Conservation (phyloP, 2,113 vertebrate species). For the Muntiacus muntjak region DNA sequence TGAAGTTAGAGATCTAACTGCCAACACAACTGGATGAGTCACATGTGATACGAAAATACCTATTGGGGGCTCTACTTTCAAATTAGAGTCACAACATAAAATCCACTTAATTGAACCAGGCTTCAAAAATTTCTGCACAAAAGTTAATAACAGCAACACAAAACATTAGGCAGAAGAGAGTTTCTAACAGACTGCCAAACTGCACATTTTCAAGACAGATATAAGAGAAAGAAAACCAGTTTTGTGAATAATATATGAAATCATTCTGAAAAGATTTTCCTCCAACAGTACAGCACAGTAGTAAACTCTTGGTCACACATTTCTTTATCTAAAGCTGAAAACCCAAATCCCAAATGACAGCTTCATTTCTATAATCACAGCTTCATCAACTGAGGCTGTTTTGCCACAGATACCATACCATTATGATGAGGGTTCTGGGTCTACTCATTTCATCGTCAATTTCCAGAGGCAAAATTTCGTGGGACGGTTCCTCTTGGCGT, state of each 20-base stretch:
- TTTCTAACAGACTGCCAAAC: background rate
- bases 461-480: slow-evolving; percentile 90
- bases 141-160: background rate
- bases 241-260: slow-evolving; percentile 3
- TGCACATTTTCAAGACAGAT: slow-evolving; percentile 1
- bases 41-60: background rate
- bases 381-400: background rate
- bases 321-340: background rate
- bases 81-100: slow-evolving; percentile 65
- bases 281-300: slow-evolving; percentile 9
- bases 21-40: background rate
- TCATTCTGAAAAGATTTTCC: slow-evolving; percentile 28
- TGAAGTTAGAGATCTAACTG: background rate
- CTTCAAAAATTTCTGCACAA: background rate
- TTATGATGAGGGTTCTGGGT: slow-evolving; percentile 92
- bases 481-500: slow-evolving; percentile 88
- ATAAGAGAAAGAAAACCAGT: slow-evolving; percentile 44
- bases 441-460: slow-evolving; percentile 88
- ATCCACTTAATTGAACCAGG: background rate
- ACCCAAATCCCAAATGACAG: background rate
- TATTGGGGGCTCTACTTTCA: background rate
- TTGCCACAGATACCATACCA: slow-evolving; percentile 85
- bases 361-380: slow-evolving; percentile 47
- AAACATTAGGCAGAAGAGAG: background rate
- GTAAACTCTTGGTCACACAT: slow-evolving; percentile 27